A percentile compares a stretch with the other conserved stretches of the same genome.
Evolutionary conservation across 1,140 invertebrate genomes (phyloP).

Genomic region (Nephila pilipes): DNA sequence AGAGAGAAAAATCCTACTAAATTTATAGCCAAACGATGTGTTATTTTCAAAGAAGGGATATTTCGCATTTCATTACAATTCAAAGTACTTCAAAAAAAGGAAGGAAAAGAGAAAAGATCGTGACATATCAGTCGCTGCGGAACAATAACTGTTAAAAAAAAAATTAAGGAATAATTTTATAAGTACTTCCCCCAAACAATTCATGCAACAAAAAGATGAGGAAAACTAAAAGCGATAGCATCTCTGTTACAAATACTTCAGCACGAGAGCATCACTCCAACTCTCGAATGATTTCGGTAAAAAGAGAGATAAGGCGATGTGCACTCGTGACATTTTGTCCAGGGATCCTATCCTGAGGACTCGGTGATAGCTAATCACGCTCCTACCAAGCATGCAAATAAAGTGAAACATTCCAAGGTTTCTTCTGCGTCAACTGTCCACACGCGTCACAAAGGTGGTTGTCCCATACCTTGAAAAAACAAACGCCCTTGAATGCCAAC

Average conservation of each 20-base stretch:
- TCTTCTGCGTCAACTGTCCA: constrained; percentile 1
- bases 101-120: background rate
- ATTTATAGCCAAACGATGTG: too few relatives aligned
- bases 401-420: constrained; percentile 19
- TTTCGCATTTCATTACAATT: too few relatives aligned
- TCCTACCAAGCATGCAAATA: constrained; percentile 3
- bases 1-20: too few relatives aligned
- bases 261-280: background rate
- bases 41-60: too few relatives aligned
- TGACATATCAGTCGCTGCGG: background rate
- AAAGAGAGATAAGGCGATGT: background rate
- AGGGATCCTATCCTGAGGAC: background rate
- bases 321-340: constrained; percentile 19
- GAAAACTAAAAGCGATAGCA: background rate
- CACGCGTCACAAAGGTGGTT: constrained; percentile 5
- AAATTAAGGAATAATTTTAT: too few relatives aligned
- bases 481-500: constrained; percentile 15
- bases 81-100: background rate
- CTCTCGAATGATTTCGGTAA: background rate
- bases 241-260: background rate
- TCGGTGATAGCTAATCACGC: background rate
- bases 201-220: too few relatives aligned
- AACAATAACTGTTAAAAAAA: background rate
- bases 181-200: background rate
- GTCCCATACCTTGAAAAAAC: constrained; percentile 1